Evolutionary conservation across 2,797 vertebrate species (phyloP).

Genomic region (Psittacula echo): DNA sequence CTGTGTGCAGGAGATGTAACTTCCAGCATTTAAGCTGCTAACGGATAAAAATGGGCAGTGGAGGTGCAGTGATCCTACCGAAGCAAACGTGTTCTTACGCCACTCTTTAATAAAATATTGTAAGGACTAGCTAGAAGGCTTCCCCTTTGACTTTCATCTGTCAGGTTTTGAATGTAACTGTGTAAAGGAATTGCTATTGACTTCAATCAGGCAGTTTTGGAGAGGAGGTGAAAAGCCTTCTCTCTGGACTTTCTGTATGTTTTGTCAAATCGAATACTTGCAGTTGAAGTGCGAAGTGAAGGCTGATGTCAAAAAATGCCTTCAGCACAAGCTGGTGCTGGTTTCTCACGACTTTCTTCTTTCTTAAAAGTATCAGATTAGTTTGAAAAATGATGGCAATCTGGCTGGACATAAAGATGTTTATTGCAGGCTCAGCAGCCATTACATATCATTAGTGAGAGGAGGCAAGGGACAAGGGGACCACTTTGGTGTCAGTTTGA

Average conservation of each 20-base stretch:
- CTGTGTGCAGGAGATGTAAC: slow-evolving; percentile 6
- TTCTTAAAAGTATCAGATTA: slow-evolving; percentile 28
- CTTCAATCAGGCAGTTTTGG: slow-evolving; percentile 78
- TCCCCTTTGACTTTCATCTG: slow-evolving; percentile 78
- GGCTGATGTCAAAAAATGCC: slow-evolving; percentile 86
- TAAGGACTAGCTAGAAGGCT: slow-evolving; percentile 43
- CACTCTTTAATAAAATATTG: slow-evolving; percentile 61
- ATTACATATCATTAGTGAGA: slow-evolving; percentile 74
- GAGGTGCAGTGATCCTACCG: slow-evolving; percentile 12
- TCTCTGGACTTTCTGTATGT: slow-evolving; percentile 77
- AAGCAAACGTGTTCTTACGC: slow-evolving; percentile 74
- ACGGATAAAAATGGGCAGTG: slow-evolving; percentile 11
- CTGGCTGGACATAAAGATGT: slow-evolving; percentile 69
- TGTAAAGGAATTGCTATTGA: slow-evolving; percentile 85
- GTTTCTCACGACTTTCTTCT: slow-evolving; percentile 72
- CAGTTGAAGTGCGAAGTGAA: slow-evolving; percentile 85
- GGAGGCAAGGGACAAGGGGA: slow-evolving; percentile 53
- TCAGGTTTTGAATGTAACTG: slow-evolving; percentile 76
- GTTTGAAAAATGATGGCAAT: slow-evolving; percentile 70
- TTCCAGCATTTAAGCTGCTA: slow-evolving; percentile 55
- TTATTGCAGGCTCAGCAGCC: slow-evolving; percentile 74
- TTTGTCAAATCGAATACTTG: slow-evolving; percentile 87
- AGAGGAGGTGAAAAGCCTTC: slow-evolving; percentile 71
- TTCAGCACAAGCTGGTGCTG: slow-evolving; percentile 83
- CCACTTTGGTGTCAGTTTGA: slow-evolving; percentile 66